phyloP scores from a whole-genome alignment of 2,113 vertebrate genomes.

The Scomber colias region DNA sequence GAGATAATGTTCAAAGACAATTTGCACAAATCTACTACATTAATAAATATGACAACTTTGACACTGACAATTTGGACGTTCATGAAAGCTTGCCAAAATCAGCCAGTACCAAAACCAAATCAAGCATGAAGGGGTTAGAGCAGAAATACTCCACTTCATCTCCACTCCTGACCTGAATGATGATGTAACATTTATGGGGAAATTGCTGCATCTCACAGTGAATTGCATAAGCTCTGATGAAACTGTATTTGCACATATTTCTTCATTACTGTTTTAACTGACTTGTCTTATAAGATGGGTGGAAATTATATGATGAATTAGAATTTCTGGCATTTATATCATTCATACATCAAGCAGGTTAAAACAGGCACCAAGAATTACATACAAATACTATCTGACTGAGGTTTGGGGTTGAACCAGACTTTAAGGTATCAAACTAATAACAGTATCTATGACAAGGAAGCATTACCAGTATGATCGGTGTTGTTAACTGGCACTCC shows the following conservation, averaged over 20 bases:
- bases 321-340: neutral
- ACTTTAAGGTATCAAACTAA: neutral
- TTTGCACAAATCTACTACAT: too few species aligned
- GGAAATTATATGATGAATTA: neutral
- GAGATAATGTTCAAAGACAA: too few species aligned
- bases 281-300: neutral
- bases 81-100: too few species aligned
- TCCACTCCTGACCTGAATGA: neutral
- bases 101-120: too few species aligned
- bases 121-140: neutral
- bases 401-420: conserved; percentile 11
- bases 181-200: neutral
- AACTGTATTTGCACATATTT: conserved; percentile 6
- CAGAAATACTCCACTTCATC: neutral
- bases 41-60: too few species aligned
- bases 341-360: neutral
- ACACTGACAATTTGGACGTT: too few species aligned
- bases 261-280: neutral
- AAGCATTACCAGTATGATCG: conserved; percentile 86
- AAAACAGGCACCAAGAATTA: neutral
- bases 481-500: conserved; percentile 90
- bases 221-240: neutral
- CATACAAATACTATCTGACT: neutral
- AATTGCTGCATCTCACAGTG: too few species aligned
- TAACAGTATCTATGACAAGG: neutral